These are phyloP conservation scores for Acleris emargana DNA, from an alignment of 2,888 invertebrate species.

Conservation along the genomic window DNA sequence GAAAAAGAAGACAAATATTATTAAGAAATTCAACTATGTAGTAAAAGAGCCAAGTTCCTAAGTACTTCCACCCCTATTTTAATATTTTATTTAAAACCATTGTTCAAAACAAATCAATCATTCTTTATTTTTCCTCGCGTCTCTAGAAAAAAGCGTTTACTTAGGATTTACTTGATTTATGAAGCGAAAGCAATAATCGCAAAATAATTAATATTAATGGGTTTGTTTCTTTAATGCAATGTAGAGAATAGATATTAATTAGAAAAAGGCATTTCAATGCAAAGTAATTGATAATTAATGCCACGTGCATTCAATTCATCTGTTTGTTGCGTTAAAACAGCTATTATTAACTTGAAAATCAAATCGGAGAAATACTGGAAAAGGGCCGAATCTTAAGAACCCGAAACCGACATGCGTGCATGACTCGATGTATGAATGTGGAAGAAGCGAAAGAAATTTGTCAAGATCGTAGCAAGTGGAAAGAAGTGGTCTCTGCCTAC, in stretches of 20 bases:
- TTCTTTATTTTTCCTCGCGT: constrained; percentile 22
- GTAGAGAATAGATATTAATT: constrained; percentile 27
- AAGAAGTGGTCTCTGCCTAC: too few species aligned
- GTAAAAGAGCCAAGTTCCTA: constrained; percentile 21
- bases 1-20: background rate
- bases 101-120: constrained; percentile 35
- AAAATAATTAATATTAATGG: constrained; percentile 51
- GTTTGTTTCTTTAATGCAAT: constrained; percentile 40
- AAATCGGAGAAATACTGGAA: too few species aligned
- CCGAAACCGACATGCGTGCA: too few species aligned
- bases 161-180: constrained; percentile 35
- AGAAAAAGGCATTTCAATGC: constrained; percentile 5
- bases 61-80: constrained; percentile 12
- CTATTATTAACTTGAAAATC: too few species aligned
- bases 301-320: too few species aligned
- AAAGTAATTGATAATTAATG: background rate
- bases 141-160: constrained; percentile 33
- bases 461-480: too few species aligned
- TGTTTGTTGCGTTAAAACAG: too few species aligned
- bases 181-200: constrained; percentile 45
- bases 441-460: too few species aligned
- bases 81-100: constrained; percentile 30
- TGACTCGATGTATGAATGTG: too few species aligned
- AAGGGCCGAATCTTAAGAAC: too few species aligned
- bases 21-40: too few species aligned